Percentiles rank a stretch among this genome's conserved stretches.
Evolutionary conservation across 2,888 invertebrate species (phyloP).

Genomic region (Leptinotarsa rubiginosa): DNA sequence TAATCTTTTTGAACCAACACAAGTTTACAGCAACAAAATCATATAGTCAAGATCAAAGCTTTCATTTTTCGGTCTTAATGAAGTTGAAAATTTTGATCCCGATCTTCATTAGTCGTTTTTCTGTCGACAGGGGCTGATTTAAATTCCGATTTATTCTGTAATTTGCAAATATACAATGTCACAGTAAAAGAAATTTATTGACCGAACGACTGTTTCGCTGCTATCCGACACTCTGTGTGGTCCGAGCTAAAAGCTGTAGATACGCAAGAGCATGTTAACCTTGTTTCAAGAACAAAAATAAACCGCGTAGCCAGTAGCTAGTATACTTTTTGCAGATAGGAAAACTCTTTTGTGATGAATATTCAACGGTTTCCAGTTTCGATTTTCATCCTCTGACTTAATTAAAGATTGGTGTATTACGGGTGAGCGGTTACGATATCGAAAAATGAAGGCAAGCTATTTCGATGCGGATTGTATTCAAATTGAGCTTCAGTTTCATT

Average conservation of each 20-base stretch:
- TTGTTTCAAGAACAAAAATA: slow-evolving; percentile 29
- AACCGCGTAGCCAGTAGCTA: slow-evolving; percentile 35
- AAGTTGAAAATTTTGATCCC: slow-evolving; percentile 14
- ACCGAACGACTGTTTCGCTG: slow-evolving; percentile 32
- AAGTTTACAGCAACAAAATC: background rate
- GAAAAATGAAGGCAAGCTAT: slow-evolving; percentile 5
- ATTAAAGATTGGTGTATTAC: slow-evolving; percentile 11
- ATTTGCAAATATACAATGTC: slow-evolving; percentile 45
- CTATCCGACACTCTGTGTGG: slow-evolving; percentile 42
- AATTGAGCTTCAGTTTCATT: background rate
- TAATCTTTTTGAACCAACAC: background rate
- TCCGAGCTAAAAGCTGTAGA: slow-evolving; percentile 29
- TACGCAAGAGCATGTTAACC: slow-evolving; percentile 19
- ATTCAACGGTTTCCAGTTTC: slow-evolving; percentile 26
- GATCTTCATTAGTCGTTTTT: slow-evolving; percentile 6
- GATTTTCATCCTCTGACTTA: slow-evolving; percentile 18
- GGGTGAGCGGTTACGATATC: background rate
- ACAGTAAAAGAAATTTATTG: slow-evolving; percentile 43
- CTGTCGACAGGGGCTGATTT: slow-evolving; percentile 29
- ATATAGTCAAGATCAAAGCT: slow-evolving; percentile 12
- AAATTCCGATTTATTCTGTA: slow-evolving; percentile 37
- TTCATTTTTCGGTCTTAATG: slow-evolving; percentile 8
- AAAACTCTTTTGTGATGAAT: slow-evolving; percentile 26
- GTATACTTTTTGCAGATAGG: slow-evolving; percentile 19
- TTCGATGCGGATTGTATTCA: background rate